Evolutionary conservation across 1,140 invertebrate genomes (phyloP).

Genomic region (Macrobrachium rosenbergii): DNA sequence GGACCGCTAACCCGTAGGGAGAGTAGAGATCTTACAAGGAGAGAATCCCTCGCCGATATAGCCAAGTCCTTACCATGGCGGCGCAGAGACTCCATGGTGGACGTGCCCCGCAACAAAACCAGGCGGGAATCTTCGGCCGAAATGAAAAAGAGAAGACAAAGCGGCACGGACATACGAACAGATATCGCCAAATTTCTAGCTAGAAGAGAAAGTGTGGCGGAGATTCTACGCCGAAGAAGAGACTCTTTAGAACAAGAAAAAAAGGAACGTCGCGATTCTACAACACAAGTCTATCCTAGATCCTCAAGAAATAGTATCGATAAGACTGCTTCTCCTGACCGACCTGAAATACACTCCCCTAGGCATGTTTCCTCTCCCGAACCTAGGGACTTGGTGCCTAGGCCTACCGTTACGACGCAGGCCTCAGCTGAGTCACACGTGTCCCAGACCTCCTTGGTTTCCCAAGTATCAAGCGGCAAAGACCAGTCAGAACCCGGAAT

Average conservation of each 20-base stretch:
- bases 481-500: constrained; percentile 26
- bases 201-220: constrained; percentile 64
- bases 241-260: constrained; percentile 66
- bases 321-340: constrained; percentile 59
- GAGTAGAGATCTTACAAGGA: constrained; percentile 75
- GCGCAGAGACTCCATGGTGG: constrained; percentile 68
- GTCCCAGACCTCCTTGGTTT: constrained; percentile 57
- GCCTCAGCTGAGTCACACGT: constrained; percentile 59
- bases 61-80: constrained; percentile 74
- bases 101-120: constrained; percentile 64
- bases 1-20: constrained; percentile 53
- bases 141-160: constrained; percentile 62
- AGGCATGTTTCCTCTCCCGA: constrained; percentile 56
- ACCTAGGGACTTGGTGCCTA: constrained; percentile 45
- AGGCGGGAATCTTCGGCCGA: constrained; percentile 63
- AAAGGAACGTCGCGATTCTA: constrained; percentile 64
- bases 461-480: constrained; percentile 48
- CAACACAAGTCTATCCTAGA: constrained; percentile 63
- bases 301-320: constrained; percentile 54
- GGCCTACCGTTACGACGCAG: constrained; percentile 53
- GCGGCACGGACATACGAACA: constrained; percentile 59
- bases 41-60: constrained; percentile 88
- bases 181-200: constrained; percentile 66
- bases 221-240: constrained; percentile 63
- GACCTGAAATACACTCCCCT: constrained; percentile 49